Evolutionary conservation across 1,140 invertebrate species (phyloP).

Genomic region (Chionoecetes opilio): DNA sequence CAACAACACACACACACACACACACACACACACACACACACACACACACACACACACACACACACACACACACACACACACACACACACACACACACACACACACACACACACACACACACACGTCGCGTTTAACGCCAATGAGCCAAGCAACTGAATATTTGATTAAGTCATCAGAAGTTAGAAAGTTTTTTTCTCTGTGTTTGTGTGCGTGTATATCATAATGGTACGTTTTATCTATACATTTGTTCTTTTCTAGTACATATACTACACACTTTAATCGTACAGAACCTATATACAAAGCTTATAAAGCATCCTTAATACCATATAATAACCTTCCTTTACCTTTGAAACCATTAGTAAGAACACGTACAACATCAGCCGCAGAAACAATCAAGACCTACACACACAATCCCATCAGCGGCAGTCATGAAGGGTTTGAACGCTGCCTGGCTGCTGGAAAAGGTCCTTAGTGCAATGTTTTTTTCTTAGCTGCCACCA

Average conservation of each 20-base stretch:
- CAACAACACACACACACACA: too few relatives aligned
- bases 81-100: constrained; percentile 13
- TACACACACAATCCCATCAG: not conserved
- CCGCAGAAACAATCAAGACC: not conserved
- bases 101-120: constrained; percentile 6
- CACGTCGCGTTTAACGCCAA: not conserved
- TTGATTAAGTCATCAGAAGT: too few relatives aligned
- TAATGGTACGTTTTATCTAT: not conserved
- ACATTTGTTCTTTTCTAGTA: not conserved
- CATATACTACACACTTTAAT: not conserved
- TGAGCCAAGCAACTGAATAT: not conserved
- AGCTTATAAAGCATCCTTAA: too few relatives aligned
- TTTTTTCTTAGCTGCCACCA: not conserved
- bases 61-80: too few relatives aligned
- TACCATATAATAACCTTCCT: too few relatives aligned
- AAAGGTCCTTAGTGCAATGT: too few relatives aligned
- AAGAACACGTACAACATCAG: not conserved
- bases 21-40: too few relatives aligned
- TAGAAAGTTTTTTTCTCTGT: not conserved
- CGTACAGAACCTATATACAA: not conserved
- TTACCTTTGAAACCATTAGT: too few relatives aligned
- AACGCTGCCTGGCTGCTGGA: not conserved
- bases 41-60: too few relatives aligned
- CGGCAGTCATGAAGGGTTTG: not conserved
- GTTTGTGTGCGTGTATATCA: not conserved